These are phyloP conservation scores for Pterobdella sp. DNA, from an alignment of 2,888 invertebrate genomes.

Conservation along the genomic window DNA sequence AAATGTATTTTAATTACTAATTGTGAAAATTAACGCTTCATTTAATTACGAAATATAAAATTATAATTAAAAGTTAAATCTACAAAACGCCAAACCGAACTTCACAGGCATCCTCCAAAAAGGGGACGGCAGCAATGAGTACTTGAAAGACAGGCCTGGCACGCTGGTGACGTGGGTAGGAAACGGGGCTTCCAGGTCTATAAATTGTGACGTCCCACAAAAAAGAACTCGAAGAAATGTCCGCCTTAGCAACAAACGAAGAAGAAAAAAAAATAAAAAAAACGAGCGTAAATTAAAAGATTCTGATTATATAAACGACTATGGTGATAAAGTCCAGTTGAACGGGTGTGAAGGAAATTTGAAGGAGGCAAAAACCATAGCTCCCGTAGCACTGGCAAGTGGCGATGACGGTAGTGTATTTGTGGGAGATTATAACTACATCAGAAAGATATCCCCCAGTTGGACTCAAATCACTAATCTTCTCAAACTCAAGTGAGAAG, in stretches of 20 bases:
- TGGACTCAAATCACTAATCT: conserved; percentile 59
- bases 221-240: neutral
- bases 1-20: too few relatives aligned
- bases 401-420: conserved; percentile 93
- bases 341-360: conserved; percentile 66
- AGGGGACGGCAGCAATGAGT: conserved; percentile 88
- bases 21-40: too few relatives aligned
- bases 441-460: conserved; percentile 46
- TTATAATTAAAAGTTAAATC: too few relatives aligned
- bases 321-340: conserved; percentile 52
- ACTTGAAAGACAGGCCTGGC: conserved; percentile 78
- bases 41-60: too few relatives aligned
- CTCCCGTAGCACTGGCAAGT: conserved; percentile 85
- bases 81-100: too few relatives aligned
- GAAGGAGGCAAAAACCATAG: conserved; percentile 63
- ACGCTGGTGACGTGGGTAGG: conserved; percentile 71
- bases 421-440: conserved; percentile 88
- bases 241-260: neutral
- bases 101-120: conserved; percentile 83
- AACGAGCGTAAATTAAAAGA: neutral
- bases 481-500: conserved; percentile 45
- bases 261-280: neutral
- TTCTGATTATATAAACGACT: neutral
- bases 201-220: conserved; percentile 56
- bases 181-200: conserved; percentile 64